Evolutionary conservation across 2,888 invertebrate species (phyloP).

Genomic region (Drosophila conformis): DNA sequence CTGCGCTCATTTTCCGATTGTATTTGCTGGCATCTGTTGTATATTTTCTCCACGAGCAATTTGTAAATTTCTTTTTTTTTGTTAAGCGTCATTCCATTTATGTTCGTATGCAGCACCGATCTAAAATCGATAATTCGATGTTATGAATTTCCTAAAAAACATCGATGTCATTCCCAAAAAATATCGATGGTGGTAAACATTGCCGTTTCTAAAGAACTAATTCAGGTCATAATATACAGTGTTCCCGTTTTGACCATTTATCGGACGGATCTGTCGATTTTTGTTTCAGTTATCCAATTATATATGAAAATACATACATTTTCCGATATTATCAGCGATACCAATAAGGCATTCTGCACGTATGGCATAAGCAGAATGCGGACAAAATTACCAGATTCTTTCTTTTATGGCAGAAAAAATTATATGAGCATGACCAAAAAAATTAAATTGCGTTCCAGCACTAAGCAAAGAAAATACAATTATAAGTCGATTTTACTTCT

Average conservation of each 20-base stretch:
- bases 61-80: slow-evolving; percentile 79
- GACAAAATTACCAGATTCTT: not conserved
- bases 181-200: not conserved
- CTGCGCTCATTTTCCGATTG: slow-evolving; percentile 84
- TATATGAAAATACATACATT: not conserved
- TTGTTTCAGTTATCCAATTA: not conserved
- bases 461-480: not conserved
- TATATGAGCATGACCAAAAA: not conserved
- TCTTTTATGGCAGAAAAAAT: not conserved
- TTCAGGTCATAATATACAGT: not conserved
- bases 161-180: not conserved
- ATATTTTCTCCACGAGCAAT: slow-evolving; percentile 79
- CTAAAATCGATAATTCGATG: not conserved
- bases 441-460: not conserved
- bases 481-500: not conserved
- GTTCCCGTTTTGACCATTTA: not conserved
- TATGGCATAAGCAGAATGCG: not conserved
- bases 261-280: not conserved
- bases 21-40: slow-evolving; percentile 80
- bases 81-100: slow-evolving; percentile 68
- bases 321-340: not conserved
- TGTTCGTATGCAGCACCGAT: not conserved
- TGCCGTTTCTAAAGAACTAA: not conserved
- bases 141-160: not conserved
- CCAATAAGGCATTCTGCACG: not conserved